These are phyloP conservation scores for Theonella swinhoei DNA, from an alignment of 37 sponge, comb jelly and placozoan genomes.

Conservation along the genomic window DNA sequence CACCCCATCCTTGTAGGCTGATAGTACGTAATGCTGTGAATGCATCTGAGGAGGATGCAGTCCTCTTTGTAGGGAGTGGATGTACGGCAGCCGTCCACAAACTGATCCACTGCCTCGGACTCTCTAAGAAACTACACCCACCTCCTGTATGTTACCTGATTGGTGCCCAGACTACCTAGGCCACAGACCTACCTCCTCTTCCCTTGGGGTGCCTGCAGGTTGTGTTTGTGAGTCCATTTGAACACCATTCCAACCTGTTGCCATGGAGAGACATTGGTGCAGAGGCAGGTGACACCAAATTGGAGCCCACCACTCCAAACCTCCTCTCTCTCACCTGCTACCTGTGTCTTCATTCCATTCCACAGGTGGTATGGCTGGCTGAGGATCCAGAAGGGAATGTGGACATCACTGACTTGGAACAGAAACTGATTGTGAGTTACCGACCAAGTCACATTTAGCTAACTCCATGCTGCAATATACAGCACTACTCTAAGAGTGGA, in stretches of 20 bases:
- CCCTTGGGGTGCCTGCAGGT: conserved; percentile 25
- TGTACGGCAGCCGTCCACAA: conserved; percentile 83
- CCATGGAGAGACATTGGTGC: conserved; percentile 88
- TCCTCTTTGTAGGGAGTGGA: conserved; percentile 88
- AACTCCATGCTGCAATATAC: too few species aligned
- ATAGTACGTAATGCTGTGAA: conserved; percentile 82
- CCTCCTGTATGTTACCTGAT: conserved; percentile 4
- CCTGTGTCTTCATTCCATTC: not conserved
- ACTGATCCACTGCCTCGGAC: conserved; percentile 71
- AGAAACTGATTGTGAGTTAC: conserved; percentile 55
- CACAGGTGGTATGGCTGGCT: conserved; percentile 61
- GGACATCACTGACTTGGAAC: conserved; percentile 57
- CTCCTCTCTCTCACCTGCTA: not conserved
- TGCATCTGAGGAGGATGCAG: conserved; percentile 87
- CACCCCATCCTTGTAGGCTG: conserved; percentile 6
- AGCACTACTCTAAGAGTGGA: conserved; percentile 13
- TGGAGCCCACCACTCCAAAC: not conserved
- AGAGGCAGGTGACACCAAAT: conserved; percentile 33
- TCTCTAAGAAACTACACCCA: conserved; percentile 4
- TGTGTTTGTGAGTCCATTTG: conserved; percentile 89
- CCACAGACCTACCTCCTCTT: not conserved
- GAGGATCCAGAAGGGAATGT: conserved; percentile 42
- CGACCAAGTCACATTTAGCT: too few species aligned
- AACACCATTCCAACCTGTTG: conserved; percentile 87
- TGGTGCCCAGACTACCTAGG: not conserved